Conservation (phyloP, 2,113 vertebrate species). For the Caretta caretta region DNA sequence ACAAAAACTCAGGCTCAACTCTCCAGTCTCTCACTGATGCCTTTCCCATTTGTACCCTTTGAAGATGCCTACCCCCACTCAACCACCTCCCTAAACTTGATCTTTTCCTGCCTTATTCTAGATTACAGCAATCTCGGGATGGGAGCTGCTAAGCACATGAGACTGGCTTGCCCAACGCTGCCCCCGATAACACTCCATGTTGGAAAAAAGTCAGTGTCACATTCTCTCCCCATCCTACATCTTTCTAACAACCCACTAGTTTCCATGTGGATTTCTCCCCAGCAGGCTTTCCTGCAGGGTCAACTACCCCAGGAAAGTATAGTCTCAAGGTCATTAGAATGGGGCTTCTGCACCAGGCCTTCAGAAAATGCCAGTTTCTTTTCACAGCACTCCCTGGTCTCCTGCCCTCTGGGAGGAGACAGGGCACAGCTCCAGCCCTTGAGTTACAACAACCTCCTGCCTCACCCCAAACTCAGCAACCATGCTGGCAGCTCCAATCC, state of each 20-base stretch:
- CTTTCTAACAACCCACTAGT: accelerated
- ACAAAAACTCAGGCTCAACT: background rate
- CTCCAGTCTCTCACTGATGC: background rate
- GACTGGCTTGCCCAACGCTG: background rate
- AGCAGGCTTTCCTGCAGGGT: background rate
- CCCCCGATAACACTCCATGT: accelerated
- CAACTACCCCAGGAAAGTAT: background rate
- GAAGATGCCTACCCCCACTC: background rate
- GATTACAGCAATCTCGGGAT: background rate
- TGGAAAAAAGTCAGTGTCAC: background rate
- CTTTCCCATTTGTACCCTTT: background rate
- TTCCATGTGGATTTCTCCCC: background rate
- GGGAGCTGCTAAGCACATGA: accelerated
- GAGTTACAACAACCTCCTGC: background rate
- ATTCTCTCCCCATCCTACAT: accelerated
- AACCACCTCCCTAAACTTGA: background rate
- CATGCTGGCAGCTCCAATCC: background rate
- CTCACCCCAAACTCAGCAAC: background rate
- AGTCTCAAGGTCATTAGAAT: background rate
- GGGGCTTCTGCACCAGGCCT: background rate
- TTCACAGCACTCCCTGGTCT: background rate
- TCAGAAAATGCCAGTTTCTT: background rate
- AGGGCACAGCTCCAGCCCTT: background rate
- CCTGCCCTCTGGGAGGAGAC: background rate
- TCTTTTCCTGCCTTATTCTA: background rate